Percentiles rank a stretch among this genome's conserved stretches.
phyloP scores from a whole-genome alignment of 2,888 invertebrate species.

The Zaprionus bogoriensis region DNA sequence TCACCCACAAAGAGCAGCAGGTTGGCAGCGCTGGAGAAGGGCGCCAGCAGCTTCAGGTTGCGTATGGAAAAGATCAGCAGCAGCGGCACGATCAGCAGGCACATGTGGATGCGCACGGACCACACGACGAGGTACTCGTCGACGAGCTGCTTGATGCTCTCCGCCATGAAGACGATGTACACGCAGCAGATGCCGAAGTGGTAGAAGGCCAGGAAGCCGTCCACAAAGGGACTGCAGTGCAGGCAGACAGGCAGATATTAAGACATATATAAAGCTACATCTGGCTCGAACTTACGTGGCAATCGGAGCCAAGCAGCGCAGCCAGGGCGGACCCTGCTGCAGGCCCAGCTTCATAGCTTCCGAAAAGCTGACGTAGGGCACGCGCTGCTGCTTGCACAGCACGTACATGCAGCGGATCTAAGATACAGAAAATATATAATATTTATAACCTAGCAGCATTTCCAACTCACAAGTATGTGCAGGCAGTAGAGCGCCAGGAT shows the following conservation, averaged over 20 bases:
- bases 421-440: neutral
- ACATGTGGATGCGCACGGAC: slow-evolving; percentile 84
- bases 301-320: slow-evolving; percentile 86
- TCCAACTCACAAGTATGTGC: slow-evolving; percentile 89
- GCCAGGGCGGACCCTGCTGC: slow-evolving; percentile 87
- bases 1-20: slow-evolving; percentile 88
- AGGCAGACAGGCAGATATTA: neutral
- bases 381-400: slow-evolving; percentile 86
- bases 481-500: slow-evolving; percentile 96
- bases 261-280: neutral
- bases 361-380: slow-evolving; percentile 92
- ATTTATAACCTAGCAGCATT: neutral
- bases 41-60: slow-evolving; percentile 93
- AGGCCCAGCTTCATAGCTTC: slow-evolving; percentile 91
- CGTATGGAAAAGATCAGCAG: slow-evolving; percentile 88
- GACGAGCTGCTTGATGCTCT: slow-evolving; percentile 91
- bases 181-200: slow-evolving; percentile 99
- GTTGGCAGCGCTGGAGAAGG: slow-evolving; percentile 96
- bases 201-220: slow-evolving; percentile 93
- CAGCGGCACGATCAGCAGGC: slow-evolving; percentile 87
- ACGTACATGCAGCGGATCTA: slow-evolving; percentile 80
- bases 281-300: slow-evolving; percentile 82
- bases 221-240: slow-evolving; percentile 87
- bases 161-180: slow-evolving; percentile 96
- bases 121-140: slow-evolving; percentile 84